Conservation (phyloP, 2,888 invertebrate species). For the Diogma glabrata region DNA sequence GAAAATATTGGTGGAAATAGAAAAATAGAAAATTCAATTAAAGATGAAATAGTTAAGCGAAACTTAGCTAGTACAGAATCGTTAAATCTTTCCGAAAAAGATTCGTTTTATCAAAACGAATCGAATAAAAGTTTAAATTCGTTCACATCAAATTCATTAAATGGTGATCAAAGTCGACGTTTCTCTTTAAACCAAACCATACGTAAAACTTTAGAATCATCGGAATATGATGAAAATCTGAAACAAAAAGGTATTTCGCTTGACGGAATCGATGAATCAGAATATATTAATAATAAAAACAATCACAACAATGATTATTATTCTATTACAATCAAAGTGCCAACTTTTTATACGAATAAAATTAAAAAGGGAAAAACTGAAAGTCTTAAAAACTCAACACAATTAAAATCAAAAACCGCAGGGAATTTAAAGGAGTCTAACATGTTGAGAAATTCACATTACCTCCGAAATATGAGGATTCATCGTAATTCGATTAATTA, state of each 20-base stretch:
- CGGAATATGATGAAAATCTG: neutral
- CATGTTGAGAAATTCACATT: constrained; percentile 44
- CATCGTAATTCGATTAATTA: constrained; percentile 76
- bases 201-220: constrained; percentile 9
- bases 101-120: constrained; percentile 11
- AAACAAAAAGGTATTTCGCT: constrained; percentile 14
- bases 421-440: constrained; percentile 30
- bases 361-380: too few relatives aligned
- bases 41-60: neutral
- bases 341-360: too few relatives aligned
- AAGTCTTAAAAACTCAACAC: neutral
- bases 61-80: constrained; percentile 34
- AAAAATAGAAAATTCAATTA: neutral
- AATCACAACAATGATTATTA: constrained; percentile 22
- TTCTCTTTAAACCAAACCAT: constrained; percentile 31
- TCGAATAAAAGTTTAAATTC: constrained; percentile 14
- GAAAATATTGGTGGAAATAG: constrained; percentile 17
- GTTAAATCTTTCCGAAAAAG: constrained; percentile 33
- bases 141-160: neutral
- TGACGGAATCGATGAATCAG: constrained; percentile 19
- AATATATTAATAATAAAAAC: constrained; percentile 17
- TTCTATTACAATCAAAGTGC: neutral
- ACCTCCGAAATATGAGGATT: constrained; percentile 53
- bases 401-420: constrained; percentile 22
- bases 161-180: constrained; percentile 22